Conservation (phyloP, 1,140 invertebrate species). For the Zaprionus ghesquierei region DNA sequence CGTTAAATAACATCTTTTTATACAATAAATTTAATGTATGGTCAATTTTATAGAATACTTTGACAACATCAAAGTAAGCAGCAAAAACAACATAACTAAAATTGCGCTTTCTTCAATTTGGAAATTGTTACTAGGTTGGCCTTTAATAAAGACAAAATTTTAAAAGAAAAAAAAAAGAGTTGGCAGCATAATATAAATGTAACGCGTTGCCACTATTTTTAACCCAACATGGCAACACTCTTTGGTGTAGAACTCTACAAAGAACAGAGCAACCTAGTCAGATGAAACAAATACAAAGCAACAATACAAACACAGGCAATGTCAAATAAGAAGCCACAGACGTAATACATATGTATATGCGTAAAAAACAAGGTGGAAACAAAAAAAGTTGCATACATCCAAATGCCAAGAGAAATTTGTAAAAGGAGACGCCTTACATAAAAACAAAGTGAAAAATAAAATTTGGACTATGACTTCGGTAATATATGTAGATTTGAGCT, state of each 20-base stretch:
- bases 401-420: constrained; percentile 50
- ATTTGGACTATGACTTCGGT: constrained; percentile 60
- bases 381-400: constrained; percentile 42
- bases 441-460: constrained; percentile 38
- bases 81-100: too few species aligned
- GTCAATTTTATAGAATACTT: too few species aligned
- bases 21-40: too few species aligned
- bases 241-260: constrained; percentile 52
- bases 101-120: too few species aligned
- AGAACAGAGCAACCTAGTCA: constrained; percentile 42
- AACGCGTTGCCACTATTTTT: constrained; percentile 1
- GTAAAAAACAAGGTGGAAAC: constrained; percentile 61
- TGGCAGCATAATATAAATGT: neutral
- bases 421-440: constrained; percentile 33
- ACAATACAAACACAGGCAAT: constrained; percentile 55
- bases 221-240: constrained; percentile 36
- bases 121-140: too few species aligned
- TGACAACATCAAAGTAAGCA: too few species aligned
- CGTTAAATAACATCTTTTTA: too few species aligned
- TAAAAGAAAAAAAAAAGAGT: too few species aligned
- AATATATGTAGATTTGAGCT: constrained; percentile 65
- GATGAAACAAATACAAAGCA: constrained; percentile 60
- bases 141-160: too few species aligned
- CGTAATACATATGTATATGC: constrained; percentile 44
- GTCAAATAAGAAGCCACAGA: constrained; percentile 41